Evolutionary conservation across 2,113 vertebrate genomes (phyloP).

Genomic region (Melanotaenia duboulayi): DNA sequence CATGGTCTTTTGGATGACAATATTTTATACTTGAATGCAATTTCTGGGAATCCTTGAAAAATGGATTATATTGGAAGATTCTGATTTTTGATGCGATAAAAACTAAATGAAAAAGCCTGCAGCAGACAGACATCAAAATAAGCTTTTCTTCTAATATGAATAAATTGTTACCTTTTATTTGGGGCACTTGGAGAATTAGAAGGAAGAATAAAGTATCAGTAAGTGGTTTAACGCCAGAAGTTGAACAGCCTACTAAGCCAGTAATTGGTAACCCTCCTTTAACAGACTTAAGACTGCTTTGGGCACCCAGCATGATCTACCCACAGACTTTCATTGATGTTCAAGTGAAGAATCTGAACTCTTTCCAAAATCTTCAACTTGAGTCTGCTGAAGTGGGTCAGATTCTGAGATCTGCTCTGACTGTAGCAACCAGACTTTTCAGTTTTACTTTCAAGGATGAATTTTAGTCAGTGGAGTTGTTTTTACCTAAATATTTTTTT

Average conservation of each 20-base stretch:
- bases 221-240: too few species aligned
- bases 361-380: not conserved
- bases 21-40: not conserved
- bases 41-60: not conserved
- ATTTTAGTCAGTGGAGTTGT: not conserved
- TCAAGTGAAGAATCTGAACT: not conserved
- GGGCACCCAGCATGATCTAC: slow-evolving; percentile 1
- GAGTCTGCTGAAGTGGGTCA: slow-evolving; percentile 11
- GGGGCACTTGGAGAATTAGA: not conserved
- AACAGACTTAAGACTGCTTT: slow-evolving; percentile 1
- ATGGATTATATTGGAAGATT: not conserved
- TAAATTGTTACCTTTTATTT: not conserved
- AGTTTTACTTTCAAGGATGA: not conserved
- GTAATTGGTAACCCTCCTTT: not conserved
- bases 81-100: not conserved
- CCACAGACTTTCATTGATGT: not conserved
- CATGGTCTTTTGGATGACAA: not conserved
- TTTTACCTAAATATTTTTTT: not conserved
- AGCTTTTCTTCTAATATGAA: not conserved
- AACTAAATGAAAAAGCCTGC: not conserved
- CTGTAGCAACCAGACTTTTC: not conserved
- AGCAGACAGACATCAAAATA: not conserved
- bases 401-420: slow-evolving; percentile 1
- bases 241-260: not conserved
- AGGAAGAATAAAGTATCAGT: not conserved